phyloP scores from a whole-genome alignment of 2,797 vertebrate species.

The Lacerta viridis region DNA sequence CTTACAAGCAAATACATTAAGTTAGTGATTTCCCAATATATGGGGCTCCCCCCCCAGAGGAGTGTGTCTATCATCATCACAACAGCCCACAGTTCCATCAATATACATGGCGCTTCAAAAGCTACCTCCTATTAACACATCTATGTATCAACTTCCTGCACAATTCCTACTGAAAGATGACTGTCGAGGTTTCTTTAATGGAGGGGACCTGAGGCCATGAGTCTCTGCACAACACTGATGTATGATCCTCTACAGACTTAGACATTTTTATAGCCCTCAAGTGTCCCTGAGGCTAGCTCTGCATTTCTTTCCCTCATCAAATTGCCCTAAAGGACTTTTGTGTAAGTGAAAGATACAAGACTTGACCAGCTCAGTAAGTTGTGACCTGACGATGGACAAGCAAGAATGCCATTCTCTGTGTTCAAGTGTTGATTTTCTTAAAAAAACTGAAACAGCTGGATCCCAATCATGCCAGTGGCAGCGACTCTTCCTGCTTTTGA shows the following conservation, averaged over 20 bases:
- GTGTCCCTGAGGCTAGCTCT: background rate
- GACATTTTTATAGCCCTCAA: background rate
- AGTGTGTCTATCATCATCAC: background rate
- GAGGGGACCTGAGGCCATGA: background rate
- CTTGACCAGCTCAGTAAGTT: background rate
- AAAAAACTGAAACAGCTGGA: background rate
- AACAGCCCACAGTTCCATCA: background rate
- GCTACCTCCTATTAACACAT: background rate
- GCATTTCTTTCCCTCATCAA: constrained; percentile 16
- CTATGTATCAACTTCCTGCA: background rate
- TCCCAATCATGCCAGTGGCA: background rate
- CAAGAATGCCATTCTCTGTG: background rate
- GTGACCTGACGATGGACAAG: background rate
- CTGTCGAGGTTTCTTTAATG: background rate
- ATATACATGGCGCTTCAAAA: background rate
- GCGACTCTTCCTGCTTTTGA: background rate
- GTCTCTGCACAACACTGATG: background rate
- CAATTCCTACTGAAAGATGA: background rate
- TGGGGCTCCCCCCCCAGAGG: background rate
- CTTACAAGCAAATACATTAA: background rate
- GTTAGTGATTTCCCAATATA: background rate
- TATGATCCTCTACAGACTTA: background rate
- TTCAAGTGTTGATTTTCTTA: background rate
- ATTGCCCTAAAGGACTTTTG: background rate
- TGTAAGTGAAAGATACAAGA: background rate